Percentiles rank a stretch among this genome's conserved stretches.
Evolutionary conservation across 2,113 vertebrate species (phyloP).

Genomic region (Mastomys coucha): DNA sequence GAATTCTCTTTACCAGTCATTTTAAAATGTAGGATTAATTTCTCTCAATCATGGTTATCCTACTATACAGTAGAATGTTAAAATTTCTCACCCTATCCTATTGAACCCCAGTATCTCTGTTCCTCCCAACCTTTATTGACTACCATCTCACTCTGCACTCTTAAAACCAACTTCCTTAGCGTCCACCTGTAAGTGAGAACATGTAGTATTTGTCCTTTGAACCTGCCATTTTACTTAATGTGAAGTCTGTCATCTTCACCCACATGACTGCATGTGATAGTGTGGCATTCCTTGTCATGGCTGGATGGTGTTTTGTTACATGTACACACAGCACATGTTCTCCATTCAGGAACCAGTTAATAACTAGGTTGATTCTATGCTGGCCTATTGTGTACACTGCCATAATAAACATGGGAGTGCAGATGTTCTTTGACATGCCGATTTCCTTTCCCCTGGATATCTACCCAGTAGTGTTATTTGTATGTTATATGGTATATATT

Average conservation of each 20-base stretch:
- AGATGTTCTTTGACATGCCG: neutral
- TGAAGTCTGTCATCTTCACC: neutral
- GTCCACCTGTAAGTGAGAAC: neutral
- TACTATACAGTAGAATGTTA: neutral
- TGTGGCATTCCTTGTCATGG: neutral
- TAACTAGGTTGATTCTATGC: neutral
- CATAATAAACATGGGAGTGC: neutral
- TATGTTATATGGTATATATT: neutral
- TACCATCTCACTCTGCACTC: neutral
- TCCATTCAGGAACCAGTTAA: neutral
- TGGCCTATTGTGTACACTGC: neutral
- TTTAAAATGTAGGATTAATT: neutral
- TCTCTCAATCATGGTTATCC: neutral
- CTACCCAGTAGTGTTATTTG: neutral
- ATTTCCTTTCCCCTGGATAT: neutral
- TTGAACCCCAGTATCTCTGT: too few species aligned
- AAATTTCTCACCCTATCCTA: neutral
- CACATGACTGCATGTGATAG: neutral
- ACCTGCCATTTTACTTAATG: neutral
- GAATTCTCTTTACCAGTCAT: neutral
- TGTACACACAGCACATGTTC: neutral
- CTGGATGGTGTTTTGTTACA: neutral
- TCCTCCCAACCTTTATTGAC: neutral
- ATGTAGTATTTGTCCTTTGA: neutral
- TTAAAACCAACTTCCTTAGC: neutral